Base-by-base conservation (phyloP, 2,113 vertebrate genomes). In the Indicator indicator region DNA sequence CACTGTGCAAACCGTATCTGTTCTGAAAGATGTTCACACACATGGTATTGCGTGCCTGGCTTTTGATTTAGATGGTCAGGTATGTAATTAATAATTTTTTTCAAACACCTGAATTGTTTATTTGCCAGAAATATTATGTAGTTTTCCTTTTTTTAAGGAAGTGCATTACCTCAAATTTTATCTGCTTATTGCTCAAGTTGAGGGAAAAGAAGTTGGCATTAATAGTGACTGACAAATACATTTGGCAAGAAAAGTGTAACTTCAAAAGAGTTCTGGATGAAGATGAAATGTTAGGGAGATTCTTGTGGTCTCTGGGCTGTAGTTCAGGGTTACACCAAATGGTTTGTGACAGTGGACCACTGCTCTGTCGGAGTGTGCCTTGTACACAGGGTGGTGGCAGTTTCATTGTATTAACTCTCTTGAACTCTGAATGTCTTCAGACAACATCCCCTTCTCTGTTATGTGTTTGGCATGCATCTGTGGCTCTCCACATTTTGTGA, bases 31-130 rank as follows among this genome's bases (percentile, higher is more conserved):
- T 17, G 97, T 98, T 95, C 99, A 99, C 96, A 98, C 99, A 18
- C 99, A 99, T 74, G 99, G 99, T 44, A 97, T 99, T 90, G 99
- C 99, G 95, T 99, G 99, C 90, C 98, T 99, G 96, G 99, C 99
- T 90, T 99, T 99, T 76, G 99, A 99, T 97, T 97, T 99, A 58
- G 99, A 99, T 78, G 99, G 99, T 96, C 99, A 99, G 98, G 99
- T 99, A 98, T 92, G 97, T 97, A 70, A 88, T 86, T 33, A 38
- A 36, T 92, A 72, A 80, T 94, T 9, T 72, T 74, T 89, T 94
- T 80, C 44, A 94, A 91, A 86, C 54, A 62, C 5, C 44, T 32
- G 71, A 92, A 46, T 63, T 83, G 20, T 64, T 76, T 90, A 32
- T 78, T 75, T 30, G 20, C 64, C 83, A 82, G 65, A 92, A 78